Evolutionary conservation across 2,797 vertebrate genomes (phyloP).

Genomic region (Saxicola maurus): DNA sequence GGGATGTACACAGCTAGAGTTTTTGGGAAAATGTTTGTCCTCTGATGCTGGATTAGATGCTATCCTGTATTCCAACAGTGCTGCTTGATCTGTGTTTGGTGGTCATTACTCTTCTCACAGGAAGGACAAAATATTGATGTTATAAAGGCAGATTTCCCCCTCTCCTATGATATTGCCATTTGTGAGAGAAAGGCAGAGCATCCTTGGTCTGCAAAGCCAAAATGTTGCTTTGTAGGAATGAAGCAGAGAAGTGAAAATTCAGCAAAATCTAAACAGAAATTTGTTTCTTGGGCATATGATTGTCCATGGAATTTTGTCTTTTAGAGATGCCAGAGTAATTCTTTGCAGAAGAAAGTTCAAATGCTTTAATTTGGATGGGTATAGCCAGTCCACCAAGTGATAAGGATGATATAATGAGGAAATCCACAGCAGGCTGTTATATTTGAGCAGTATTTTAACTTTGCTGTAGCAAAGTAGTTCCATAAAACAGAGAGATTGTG

Average conservation of each 20-base stretch:
- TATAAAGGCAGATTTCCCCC: not conserved
- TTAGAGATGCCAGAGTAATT: not conserved
- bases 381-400: not conserved
- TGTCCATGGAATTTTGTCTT: not conserved
- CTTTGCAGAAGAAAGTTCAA: not conserved
- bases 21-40: not conserved
- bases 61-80: not conserved
- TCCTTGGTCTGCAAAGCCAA: not conserved
- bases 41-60: not conserved
- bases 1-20: not conserved
- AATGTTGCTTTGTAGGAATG: fast-evolving
- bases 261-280: not conserved
- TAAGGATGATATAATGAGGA: not conserved
- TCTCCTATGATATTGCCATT: not conserved
- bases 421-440: not conserved
- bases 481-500: not conserved
- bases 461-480: not conserved
- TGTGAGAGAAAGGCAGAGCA: not conserved
- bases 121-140: not conserved
- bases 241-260: not conserved
- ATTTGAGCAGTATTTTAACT: not conserved
- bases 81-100: not conserved
- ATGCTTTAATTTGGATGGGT: not conserved
- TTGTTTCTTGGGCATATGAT: not conserved
- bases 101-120: fast-evolving